A percentile compares a stretch with the other conserved stretches of the same genome.
Conservation (phyloP, 2,113 vertebrate species). For the Lophura nycthemera region DNA sequence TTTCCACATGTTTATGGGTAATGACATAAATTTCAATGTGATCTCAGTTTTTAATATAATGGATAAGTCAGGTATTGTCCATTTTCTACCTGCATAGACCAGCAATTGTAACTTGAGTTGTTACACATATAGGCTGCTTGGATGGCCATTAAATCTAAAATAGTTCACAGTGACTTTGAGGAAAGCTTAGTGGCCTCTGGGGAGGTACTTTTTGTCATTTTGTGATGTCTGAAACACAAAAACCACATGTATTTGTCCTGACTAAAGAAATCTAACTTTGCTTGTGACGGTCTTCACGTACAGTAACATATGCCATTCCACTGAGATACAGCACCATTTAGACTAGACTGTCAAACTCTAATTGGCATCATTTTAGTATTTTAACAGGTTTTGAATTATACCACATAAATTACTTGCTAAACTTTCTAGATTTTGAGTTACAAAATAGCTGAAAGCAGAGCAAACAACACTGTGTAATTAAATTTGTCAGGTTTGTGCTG, state of each 20-base stretch:
- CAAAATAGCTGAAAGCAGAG: background rate
- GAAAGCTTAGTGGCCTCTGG: background rate
- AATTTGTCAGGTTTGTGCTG: slow-evolving; percentile 17
- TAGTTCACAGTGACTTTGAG: background rate
- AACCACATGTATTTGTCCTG: background rate
- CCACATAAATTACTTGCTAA: background rate
- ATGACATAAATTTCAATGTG: background rate
- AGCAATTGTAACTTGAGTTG: background rate
- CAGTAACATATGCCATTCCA: background rate
- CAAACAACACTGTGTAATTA: background rate
- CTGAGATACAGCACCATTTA: background rate
- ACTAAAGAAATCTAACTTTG: background rate
- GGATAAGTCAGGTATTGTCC: background rate
- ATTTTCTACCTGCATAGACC: background rate
- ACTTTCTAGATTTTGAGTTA: background rate
- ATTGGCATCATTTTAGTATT: background rate
- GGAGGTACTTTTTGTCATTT: background rate
- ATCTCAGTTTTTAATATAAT: background rate
- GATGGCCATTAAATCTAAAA: background rate
- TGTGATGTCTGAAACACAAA: background rate
- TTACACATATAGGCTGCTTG: background rate
- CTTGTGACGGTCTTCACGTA: background rate
- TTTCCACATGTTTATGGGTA: background rate
- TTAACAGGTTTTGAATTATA: background rate
- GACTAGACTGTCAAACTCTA: background rate